Evolutionary conservation across 2,888 invertebrate species (phyloP).

Genomic region (Allygus modestus): DNA sequence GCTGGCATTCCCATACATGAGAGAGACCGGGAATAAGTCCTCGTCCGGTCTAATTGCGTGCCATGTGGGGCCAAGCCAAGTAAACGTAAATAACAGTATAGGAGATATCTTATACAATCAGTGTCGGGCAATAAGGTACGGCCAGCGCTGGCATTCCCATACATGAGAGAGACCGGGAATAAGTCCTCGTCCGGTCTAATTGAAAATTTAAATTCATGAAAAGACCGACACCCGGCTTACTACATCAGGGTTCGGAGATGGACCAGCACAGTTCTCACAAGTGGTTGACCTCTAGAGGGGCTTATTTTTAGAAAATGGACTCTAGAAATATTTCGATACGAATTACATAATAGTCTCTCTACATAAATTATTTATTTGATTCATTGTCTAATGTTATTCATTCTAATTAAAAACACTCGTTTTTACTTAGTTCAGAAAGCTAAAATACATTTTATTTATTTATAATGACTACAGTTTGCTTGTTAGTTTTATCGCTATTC

Average conservation of each 20-base stretch:
- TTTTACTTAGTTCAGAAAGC: too few relatives aligned
- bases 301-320: neutral
- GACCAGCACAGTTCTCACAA: neutral
- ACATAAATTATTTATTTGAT: too few relatives aligned
- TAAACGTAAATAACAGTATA: neutral
- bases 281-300: neutral
- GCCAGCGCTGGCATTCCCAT: neutral
- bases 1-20: neutral
- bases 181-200: slow-evolving; percentile 29
- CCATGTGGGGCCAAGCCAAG: neutral
- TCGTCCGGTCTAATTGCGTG: neutral
- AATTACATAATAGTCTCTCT: too few relatives aligned
- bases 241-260: slow-evolving; percentile 10
- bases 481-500: too few relatives aligned
- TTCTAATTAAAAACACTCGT: too few relatives aligned
- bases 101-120: slow-evolving; percentile 1
- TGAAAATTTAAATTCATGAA: slow-evolving; percentile 43
- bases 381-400: too few relatives aligned
- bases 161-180: neutral
- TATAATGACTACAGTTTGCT: too few relatives aligned
- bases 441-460: too few relatives aligned
- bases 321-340: too few relatives aligned
- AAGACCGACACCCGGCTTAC: neutral
- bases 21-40: neutral
- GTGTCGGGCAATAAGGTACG: neutral